Conservation (phyloP, 2,113 vertebrate species). For the Colinus virginianus region DNA sequence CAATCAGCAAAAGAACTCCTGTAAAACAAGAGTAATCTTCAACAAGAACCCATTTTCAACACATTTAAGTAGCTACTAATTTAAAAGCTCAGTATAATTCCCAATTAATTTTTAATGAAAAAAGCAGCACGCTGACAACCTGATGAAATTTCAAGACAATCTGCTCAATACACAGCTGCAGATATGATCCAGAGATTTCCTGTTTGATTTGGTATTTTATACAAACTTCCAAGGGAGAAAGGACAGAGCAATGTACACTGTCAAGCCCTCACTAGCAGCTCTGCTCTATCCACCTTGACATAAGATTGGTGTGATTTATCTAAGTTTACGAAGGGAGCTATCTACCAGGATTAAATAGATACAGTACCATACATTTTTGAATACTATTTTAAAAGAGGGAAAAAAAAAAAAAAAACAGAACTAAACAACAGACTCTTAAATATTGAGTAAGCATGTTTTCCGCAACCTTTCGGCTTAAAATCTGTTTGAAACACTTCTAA, state of each 20-base stretch:
- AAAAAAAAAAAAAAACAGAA: neutral
- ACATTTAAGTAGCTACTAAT: neutral
- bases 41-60: neutral
- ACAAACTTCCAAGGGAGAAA: neutral
- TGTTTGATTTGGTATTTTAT: neutral
- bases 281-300: neutral
- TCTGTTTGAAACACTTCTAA: neutral
- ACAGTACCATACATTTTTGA: neutral
- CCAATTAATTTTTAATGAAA: neutral
- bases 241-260: neutral
- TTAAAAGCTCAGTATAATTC: neutral
- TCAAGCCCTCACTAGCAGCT: neutral
- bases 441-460: neutral
- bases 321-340: neutral
- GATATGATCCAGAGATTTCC: fast-evolving
- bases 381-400: neutral
- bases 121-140: neutral
- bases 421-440: neutral
- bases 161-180: neutral
- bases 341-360: neutral
- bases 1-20: neutral
- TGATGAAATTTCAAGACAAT: neutral
- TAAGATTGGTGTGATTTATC: neutral
- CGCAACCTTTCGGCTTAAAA: neutral
- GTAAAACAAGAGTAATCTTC: neutral